phyloP scores from a whole-genome alignment of 2,888 invertebrate genomes.

The Acholoe squamosa region DNA sequence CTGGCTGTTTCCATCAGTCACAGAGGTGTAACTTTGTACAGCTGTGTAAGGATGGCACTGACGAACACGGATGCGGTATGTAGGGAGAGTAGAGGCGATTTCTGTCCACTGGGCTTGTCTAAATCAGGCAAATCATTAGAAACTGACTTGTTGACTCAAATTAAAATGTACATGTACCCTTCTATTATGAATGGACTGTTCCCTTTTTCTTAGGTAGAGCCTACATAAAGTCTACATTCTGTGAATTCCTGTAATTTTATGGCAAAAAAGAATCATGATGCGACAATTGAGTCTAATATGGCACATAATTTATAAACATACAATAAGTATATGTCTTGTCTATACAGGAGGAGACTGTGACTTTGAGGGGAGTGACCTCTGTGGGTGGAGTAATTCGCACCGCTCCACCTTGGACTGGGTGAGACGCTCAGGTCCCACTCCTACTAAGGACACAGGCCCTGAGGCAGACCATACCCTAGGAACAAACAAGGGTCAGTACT shows the following conservation, averaged over 20 bases:
- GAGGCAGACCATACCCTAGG: conserved; percentile 77
- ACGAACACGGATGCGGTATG: conserved; percentile 76
- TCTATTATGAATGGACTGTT: no score
- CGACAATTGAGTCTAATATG: no score
- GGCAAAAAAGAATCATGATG: no score
- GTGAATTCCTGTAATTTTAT: no score
- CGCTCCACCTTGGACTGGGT: conserved; percentile 74
- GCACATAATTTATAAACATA: no score
- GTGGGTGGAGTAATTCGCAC: conserved; percentile 73
- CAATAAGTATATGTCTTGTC: background rate
- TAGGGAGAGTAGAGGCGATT: no score
- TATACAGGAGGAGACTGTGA: conserved; percentile 73
- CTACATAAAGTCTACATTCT: no score
- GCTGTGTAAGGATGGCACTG: conserved; percentile 75
- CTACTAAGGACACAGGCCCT: conserved; percentile 71
- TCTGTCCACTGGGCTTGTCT: no score
- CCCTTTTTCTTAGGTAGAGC: no score
- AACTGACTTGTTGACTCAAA: no score
- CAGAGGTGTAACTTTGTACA: conserved; percentile 76
- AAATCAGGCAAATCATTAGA: no score
- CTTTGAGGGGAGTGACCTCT: conserved; percentile 73
- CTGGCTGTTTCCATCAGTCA: conserved; percentile 71
- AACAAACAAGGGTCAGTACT: conserved; percentile 84
- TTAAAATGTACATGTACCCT: no score
- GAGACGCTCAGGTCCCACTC: conserved; percentile 75